These are phyloP conservation scores for Chelonus formosanus DNA, from an alignment of 2,888 invertebrate species.

Conservation along the genomic window DNA sequence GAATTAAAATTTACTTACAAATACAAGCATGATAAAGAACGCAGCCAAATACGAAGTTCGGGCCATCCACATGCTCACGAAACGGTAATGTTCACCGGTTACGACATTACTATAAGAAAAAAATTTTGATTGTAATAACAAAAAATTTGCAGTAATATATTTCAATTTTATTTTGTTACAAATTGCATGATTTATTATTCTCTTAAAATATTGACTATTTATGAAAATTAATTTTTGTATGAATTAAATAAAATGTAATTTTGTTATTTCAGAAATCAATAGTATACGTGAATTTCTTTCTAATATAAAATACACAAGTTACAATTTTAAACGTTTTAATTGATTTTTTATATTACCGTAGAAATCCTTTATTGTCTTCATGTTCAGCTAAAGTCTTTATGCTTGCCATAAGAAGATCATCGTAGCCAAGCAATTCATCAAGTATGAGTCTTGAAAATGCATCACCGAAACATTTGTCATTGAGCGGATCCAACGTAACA, in stretches of 20 bases:
- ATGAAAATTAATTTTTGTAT: too few species aligned
- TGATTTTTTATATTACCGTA: constrained; percentile 71
- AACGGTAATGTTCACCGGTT: constrained; percentile 97
- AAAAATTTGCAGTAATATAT: constrained; percentile 1
- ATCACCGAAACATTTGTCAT: constrained; percentile 94
- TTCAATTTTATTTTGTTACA: constrained; percentile 1
- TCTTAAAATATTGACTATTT: too few species aligned
- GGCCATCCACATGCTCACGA: constrained; percentile 97
- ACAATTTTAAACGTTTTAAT: too few species aligned
- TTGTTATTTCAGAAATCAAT: too few species aligned
- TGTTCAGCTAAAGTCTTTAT: constrained; percentile 94
- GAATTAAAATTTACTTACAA: constrained; percentile 78
- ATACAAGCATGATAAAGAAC: constrained; percentile 96
- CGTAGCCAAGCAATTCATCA: constrained; percentile 94
- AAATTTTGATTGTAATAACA: constrained; percentile 28
- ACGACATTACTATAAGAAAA: constrained; percentile 85
- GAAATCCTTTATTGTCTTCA: constrained; percentile 95
- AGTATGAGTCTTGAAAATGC: constrained; percentile 88
- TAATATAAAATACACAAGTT: too few species aligned
- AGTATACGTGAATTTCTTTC: too few species aligned
- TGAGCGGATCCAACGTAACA: constrained; percentile 85
- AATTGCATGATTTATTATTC: too few species aligned
- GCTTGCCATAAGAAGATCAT: constrained; percentile 96
- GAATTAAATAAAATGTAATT: too few species aligned
- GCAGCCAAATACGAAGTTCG: constrained; percentile 95